phyloP scores from a whole-genome alignment of 2,888 invertebrate genomes.

The Theodoxus fluviatilis region DNA sequence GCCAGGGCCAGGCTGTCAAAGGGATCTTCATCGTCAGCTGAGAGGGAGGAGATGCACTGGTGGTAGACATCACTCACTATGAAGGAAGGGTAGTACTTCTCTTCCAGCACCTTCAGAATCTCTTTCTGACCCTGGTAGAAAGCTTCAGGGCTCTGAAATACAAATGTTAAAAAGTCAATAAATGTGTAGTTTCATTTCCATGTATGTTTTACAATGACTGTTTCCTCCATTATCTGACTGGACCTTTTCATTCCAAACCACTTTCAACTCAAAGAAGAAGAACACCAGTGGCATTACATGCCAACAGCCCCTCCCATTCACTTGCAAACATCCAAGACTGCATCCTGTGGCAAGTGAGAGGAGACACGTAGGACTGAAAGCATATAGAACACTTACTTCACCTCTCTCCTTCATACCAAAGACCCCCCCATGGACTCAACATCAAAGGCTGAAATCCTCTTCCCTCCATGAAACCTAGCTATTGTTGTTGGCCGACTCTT shows the following conservation, averaged over 20 bases:
- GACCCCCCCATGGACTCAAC: no score
- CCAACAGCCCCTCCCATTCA: no score
- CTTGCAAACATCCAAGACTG: no score
- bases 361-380: no score
- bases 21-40: slow-evolving; percentile 71
- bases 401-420: no score
- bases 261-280: no score
- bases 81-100: slow-evolving; percentile 88
- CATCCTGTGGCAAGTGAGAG: no score
- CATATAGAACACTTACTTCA: no score
- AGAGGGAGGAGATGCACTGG: slow-evolving; percentile 63
- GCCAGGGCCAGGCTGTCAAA: slow-evolving; percentile 27
- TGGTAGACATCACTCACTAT: slow-evolving; percentile 85
- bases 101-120: slow-evolving; percentile 81
- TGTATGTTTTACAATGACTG: neutral
- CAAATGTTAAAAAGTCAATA: neutral
- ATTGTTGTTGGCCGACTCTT: no score
- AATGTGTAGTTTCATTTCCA: neutral
- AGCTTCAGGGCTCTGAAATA: slow-evolving; percentile 56
- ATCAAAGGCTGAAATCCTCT: no score
- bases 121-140: slow-evolving; percentile 86
- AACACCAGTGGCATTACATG: no score
- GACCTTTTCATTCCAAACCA: neutral
- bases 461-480: no score
- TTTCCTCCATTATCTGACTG: neutral